Evolutionary conservation across 1,140 invertebrate genomes (phyloP), one percentile per base, ranked within the genome.

Genomic region (Helicoverpa armigera): DNA sequence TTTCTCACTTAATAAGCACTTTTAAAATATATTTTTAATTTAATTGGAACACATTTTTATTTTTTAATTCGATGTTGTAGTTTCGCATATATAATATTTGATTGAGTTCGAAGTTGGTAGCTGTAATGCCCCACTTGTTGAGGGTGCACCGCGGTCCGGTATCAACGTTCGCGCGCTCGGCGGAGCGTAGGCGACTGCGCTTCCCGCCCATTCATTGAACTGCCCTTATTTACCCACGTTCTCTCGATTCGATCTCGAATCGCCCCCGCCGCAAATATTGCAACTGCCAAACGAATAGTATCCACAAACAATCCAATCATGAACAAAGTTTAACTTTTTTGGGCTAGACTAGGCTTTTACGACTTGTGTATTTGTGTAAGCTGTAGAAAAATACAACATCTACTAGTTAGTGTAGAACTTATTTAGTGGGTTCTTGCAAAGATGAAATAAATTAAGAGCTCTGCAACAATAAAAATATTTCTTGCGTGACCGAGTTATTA

Each of bases 141-240:
- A 91, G 85, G 84, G 79, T 81, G 78, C 78, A 77, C 74, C 67
- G 53, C 84, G 82, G 81, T 74, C 80, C 82, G 76, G 50, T 74
- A 70, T 54, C 78, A 87, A 90, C 92, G 92, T 92, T 92, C 92
- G 91, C 92, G 91, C 91, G 88, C 91, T 86, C 88, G 89, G 61
- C 91, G 87, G 88, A 91, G 89, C 91, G 89, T 89, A 84, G 86
- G 82, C 90, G 89, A 94, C 92, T 94, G 92, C 91, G 92, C 90
- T 90, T 87, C 83, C 86, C 88, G 83, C 87, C 87, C 90, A 92
- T 93, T 94, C 92, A 94, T 91, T 89, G 88, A 88, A 84, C 85
- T 84, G 79, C 80, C 76, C 69, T 70, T 78, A 50, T 63, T 73
- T 90, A 93, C 91, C 83, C 79, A 31, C 58, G 82, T 43, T 70